These are phyloP conservation scores for Euleptes europaea DNA, from an alignment of 2,113 vertebrate species.

Conservation along the genomic window DNA sequence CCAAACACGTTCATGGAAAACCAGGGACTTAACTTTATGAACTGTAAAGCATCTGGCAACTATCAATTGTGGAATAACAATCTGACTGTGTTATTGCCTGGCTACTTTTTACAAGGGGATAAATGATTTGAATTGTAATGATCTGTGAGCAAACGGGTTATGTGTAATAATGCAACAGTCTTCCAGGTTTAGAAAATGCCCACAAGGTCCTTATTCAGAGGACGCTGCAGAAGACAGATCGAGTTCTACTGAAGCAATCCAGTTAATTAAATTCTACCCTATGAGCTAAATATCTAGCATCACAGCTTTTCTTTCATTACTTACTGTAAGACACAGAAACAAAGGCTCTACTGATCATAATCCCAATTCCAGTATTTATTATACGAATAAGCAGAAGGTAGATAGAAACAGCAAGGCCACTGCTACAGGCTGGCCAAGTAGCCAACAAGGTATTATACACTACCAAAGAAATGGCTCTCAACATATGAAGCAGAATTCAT, in stretches of 20 bases:
- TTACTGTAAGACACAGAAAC: too few relatives aligned
- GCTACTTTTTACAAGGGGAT: neutral
- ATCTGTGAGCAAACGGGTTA: neutral
- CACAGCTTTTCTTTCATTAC: neutral
- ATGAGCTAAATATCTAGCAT: neutral
- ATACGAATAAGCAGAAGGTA: too few relatives aligned
- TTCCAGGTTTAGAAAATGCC: neutral
- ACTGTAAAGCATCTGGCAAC: neutral
- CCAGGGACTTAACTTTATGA: neutral
- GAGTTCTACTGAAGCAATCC: neutral
- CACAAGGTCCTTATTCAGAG: neutral
- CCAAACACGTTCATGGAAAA: neutral
- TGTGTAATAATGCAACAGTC: neutral
- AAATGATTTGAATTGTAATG: neutral
- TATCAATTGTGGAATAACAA: neutral
- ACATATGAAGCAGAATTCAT: too few relatives aligned
- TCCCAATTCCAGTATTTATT: too few relatives aligned
- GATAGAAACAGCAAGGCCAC: too few relatives aligned
- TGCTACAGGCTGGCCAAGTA: too few relatives aligned
- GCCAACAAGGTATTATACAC: too few relatives aligned
- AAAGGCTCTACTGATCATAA: too few relatives aligned
- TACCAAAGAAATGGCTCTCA: too few relatives aligned
- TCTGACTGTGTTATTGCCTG: neutral
- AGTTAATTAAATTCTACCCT: neutral
- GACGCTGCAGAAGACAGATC: neutral